Evolutionary conservation across 1,140 invertebrate genomes (phyloP).

Genomic region (Propsilocerus akamusi): DNA sequence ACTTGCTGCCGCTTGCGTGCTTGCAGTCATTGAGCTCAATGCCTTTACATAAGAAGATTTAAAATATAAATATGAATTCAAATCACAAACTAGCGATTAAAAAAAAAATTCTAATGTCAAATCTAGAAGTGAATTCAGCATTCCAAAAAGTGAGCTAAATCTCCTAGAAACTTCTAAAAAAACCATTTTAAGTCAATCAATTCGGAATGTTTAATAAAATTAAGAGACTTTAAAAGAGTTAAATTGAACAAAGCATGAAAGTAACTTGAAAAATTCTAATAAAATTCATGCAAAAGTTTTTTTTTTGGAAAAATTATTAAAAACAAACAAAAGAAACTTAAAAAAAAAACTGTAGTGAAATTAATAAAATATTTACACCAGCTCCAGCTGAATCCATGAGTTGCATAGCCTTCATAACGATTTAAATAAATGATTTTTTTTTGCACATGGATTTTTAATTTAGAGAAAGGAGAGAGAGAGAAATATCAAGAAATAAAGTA

Average conservation of each 20-base stretch:
- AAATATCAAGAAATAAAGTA: conserved; percentile 5
- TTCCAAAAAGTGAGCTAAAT: neutral
- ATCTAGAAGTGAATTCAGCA: neutral
- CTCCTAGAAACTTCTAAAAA: neutral
- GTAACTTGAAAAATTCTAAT: neutral
- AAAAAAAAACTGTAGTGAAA: conserved; percentile 9
- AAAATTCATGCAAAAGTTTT: neutral
- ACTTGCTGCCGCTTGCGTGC: conserved; percentile 30
- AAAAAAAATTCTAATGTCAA: too few species aligned
- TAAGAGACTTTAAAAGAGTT: neutral
- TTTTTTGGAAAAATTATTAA: conserved; percentile 7
- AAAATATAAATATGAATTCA: conserved; percentile 1
- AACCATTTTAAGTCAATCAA: neutral
- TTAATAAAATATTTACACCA: conserved; percentile 57
- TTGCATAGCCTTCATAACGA: conserved; percentile 57
- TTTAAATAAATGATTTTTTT: conserved; percentile 10
- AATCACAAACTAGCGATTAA: too few species aligned
- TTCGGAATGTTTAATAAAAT: conserved; percentile 5
- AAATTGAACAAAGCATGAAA: neutral
- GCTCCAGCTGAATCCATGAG: conserved; percentile 71
- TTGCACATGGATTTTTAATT: conserved; percentile 7
- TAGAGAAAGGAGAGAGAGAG: neutral
- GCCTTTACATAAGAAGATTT: conserved; percentile 29
- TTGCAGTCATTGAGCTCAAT: conserved; percentile 41
- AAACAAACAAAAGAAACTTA: conserved; percentile 6